Base-by-base conservation (phyloP, 2,113 vertebrate genomes). In the Pseudorhombus dupliciocellatus region DNA sequence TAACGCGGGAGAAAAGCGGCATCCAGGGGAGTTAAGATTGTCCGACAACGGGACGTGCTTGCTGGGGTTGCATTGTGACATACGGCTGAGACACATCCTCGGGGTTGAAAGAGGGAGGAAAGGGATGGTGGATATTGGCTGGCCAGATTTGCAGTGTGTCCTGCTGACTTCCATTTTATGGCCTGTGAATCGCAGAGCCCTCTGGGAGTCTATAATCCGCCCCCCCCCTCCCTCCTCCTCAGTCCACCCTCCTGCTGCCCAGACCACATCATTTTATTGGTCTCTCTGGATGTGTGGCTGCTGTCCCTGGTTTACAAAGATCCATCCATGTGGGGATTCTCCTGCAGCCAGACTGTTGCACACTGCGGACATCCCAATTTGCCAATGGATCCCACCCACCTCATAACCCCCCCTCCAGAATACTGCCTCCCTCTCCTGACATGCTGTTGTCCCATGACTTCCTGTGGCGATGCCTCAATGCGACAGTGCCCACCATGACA, bases 151-250 rank as follows among this genome's bases (percentile, higher is more conserved):
- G 83, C 84, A 73, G 81, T 79, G 72, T 85, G 88, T 92, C 93
- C 92, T 88, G 92, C 93, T 93, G 92, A 91, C 90, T 93, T 89
- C 86, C 87, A 92, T 94, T 92, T 93, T 86, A 88, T 89, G 80
- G 83, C 55, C 77, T 34, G 84, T 93, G 92, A 93, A 93, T 94
- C 65, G 84, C 78, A 2, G 73, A 81, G 88, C 90, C 91, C 91
- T 88, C 90, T 89, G 90, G 92, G 92, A 93, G 92, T 92, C 92
- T 84, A 80, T 94, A 94, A 94, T 93, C 93, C 88, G 60, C 57
- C 44, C 70, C 26, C 55, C 26, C 54, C 28, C 55, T 30, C 7
- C 65, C 78, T 30, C 7, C 65, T 77, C 56, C 56, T 59, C 22
- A 4, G 4, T 66, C 31, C 68, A 28, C 63, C 21, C 66, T 50